Evolutionary conservation across 2,888 invertebrate genomes (phyloP), one percentile per base, ranked within the genome.

Genomic region (Amaurobius ferox): DNA sequence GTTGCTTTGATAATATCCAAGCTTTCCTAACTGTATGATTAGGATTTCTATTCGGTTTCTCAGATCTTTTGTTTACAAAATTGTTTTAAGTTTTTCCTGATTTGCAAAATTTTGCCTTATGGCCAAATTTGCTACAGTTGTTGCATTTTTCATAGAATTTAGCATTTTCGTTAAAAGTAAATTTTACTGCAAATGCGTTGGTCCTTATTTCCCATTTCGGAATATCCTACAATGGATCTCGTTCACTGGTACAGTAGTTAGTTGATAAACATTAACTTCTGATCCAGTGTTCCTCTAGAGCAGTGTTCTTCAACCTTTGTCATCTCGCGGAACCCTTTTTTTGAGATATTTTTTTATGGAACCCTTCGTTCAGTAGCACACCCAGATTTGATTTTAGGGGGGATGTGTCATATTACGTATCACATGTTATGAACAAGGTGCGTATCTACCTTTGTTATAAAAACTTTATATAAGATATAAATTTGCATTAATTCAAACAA

Each of bases 241-340:
- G 1, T 26, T 1, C 2, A 23, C 13, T 23, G 3, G 19, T 1
- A 1, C 7, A 6, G 16, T 28, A 9, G 29, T 64, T 30, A 64
- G n/a, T n/a, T 64, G n/a, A 30, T 29, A 13, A n/a, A 64, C 30
- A 64, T 30, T 64, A 30, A 30, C 30, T 64, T n/a, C n/a, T n/a
- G n/a, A n/a, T n/a, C n/a, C n/a, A n/a, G n/a, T n/a, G n/a, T n/a
- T n/a, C n/a, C n/a, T n/a, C n/a, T n/a, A n/a, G n/a, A n/a, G n/a
- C n/a, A n/a, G n/a, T n/a, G n/a, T n/a, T n/a, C n/a, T n/a, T n/a
- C n/a, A n/a, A n/a, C n/a, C n/a, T n/a, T n/a, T n/a, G n/a, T n/a
- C n/a, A n/a, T n/a, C n/a, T n/a, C n/a, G n/a, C n/a, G n/a, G n/a
- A n/a, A n/a, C n/a, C n/a, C n/a, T n/a, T n/a, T n/a, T n/a, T n/a